Conservation (phyloP, 2,797 vertebrate species). For the Atherinosoma microstoma region DNA sequence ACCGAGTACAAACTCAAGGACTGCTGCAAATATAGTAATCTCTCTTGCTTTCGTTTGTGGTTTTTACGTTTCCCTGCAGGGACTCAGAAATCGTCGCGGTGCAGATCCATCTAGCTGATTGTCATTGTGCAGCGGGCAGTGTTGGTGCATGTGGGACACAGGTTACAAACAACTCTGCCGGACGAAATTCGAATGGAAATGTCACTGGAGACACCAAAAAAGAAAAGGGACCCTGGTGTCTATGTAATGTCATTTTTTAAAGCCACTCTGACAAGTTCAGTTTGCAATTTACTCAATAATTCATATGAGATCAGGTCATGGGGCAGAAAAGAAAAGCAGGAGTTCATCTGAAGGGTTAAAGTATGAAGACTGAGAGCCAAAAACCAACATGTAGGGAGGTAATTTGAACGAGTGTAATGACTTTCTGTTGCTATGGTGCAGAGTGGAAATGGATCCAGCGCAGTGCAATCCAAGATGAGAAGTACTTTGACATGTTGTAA, state of each 20-base stretch:
- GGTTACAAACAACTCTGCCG: constrained; percentile 54
- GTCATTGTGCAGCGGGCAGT: constrained; percentile 48
- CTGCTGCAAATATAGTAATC: constrained; percentile 68
- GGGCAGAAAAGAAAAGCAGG: constrained; percentile 31
- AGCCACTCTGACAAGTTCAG: constrained; percentile 19
- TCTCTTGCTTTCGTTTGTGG: constrained; percentile 59
- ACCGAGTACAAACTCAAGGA: constrained; percentile 67
- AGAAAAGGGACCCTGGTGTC: constrained; percentile 14
- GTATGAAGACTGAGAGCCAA: constrained; percentile 29
- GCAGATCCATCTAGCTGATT: constrained; percentile 63
- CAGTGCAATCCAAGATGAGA: constrained; percentile 17
- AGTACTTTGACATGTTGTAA: constrained; percentile 24
- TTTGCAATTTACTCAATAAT: constrained; percentile 41
- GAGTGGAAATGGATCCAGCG: constrained; percentile 35
- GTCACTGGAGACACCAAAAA: background rate
- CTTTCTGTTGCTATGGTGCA: constrained; percentile 54
- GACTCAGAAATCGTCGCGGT: constrained; percentile 33
- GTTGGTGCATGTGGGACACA: constrained; percentile 41
- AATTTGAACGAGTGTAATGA: constrained; percentile 44
- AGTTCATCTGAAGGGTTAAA: constrained; percentile 31
- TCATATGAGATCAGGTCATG: constrained; percentile 33
- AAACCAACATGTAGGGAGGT: constrained; percentile 32
- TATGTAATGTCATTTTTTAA: constrained; percentile 10
- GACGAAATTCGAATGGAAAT: constrained; percentile 47
- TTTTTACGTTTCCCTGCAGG: constrained; percentile 50